These are phyloP conservation scores for Myotis findleyi DNA, from an alignment of 2,797 vertebrate species.

Conservation along the genomic window DNA sequence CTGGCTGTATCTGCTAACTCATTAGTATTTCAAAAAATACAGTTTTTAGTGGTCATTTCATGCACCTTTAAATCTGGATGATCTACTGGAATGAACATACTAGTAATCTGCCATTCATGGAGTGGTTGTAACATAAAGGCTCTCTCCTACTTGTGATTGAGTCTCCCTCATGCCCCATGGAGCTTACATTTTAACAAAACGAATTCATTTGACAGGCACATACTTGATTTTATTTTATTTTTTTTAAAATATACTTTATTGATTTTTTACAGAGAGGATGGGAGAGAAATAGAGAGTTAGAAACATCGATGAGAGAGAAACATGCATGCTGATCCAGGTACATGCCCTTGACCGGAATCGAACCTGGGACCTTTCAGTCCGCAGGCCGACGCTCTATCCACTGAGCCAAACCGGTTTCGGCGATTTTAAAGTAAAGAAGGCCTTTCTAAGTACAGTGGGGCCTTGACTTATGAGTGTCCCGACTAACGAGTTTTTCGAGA, in stretches of 20 bases:
- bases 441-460: neutral
- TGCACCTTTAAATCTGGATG: constrained; percentile 44
- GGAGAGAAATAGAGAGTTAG: too few relatives aligned
- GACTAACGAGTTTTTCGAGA: too few relatives aligned
- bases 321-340: too few relatives aligned
- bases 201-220: neutral
- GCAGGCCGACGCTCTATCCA: too few relatives aligned
- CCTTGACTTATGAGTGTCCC: too few relatives aligned
- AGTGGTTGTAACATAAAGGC: constrained; percentile 10
- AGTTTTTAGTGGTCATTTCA: neutral
- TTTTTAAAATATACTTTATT: too few relatives aligned
- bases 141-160: neutral
- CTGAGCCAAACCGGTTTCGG: too few relatives aligned
- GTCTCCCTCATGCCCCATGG: too few relatives aligned
- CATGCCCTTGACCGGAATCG: too few relatives aligned
- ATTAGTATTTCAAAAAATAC: constrained; percentile 55
- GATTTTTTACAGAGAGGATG: too few relatives aligned
- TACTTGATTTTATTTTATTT: constrained; percentile 56
- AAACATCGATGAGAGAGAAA: too few relatives aligned
- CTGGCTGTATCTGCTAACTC: neutral
- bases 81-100: neutral
- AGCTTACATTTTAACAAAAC: constrained; percentile 41
- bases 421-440: constrained; percentile 20
- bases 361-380: too few relatives aligned
- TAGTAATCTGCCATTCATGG: neutral